A percentile compares a stretch with the other conserved stretches of the same genome.
These are phyloP conservation scores for Elegia similella DNA, from an alignment of 2,888 invertebrate species.

Conservation along the genomic window DNA sequence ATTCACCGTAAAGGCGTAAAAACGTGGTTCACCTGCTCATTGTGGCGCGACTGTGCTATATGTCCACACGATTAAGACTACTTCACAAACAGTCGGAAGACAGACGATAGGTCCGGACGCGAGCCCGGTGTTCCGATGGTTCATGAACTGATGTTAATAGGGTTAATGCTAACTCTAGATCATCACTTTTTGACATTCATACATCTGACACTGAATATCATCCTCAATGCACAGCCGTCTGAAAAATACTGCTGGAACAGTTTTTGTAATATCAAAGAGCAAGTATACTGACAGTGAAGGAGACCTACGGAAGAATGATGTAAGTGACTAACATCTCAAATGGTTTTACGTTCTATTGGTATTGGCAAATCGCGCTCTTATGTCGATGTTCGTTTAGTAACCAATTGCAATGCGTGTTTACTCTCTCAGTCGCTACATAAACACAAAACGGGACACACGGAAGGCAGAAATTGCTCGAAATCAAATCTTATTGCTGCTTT, in stretches of 20 bases:
- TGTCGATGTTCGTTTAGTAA: conserved; percentile 15
- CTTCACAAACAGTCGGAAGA: conserved; percentile 70
- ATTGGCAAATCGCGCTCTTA: conserved; percentile 18
- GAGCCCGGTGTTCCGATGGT: conserved; percentile 49
- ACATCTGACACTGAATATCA: conserved; percentile 73
- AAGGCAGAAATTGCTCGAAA: conserved; percentile 72
- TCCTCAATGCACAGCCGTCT: conserved; percentile 79
- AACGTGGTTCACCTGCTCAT: conserved; percentile 24
- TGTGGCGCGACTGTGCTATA: conserved; percentile 52
- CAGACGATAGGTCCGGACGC: not conserved
- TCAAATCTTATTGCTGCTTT: conserved; percentile 76
- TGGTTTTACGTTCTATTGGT: conserved; percentile 27
- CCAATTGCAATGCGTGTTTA: conserved; percentile 65
- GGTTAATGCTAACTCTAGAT: conserved; percentile 75
- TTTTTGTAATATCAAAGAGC: conserved; percentile 81
- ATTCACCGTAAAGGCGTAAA: not conserved
- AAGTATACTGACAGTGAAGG: conserved; percentile 29
- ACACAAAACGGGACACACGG: conserved; percentile 75
- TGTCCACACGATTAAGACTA: conserved; percentile 49
- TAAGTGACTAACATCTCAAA: conserved; percentile 21
- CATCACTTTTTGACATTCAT: conserved; percentile 77
- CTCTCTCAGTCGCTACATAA: conserved; percentile 69
- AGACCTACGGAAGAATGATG: conserved; percentile 10
- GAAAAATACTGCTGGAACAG: conserved; percentile 72
- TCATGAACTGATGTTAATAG: conserved; percentile 72